phyloP scores from a whole-genome alignment of 2,888 invertebrate species.

The Aphrophora alni region DNA sequence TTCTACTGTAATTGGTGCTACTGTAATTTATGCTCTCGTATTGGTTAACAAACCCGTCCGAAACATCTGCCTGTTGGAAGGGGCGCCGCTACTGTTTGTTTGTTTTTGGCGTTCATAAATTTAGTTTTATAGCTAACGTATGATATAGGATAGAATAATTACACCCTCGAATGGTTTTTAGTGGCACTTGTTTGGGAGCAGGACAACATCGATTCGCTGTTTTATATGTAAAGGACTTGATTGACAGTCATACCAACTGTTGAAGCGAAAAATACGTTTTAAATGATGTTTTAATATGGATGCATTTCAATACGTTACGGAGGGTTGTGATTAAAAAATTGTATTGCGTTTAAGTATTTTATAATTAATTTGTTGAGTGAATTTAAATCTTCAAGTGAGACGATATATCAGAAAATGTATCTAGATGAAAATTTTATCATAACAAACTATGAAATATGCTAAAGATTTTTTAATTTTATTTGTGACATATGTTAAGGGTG shows the following conservation, averaged over 20 bases:
- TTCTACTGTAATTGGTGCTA: neutral
- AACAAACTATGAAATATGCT: no score
- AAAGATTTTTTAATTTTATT: no score
- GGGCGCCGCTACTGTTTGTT: neutral
- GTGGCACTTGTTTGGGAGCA: neutral
- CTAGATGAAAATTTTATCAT: no score
- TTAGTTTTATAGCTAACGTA: neutral
- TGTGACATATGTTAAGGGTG: no score
- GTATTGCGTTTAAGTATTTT: no score
- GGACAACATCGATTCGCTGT: neutral
- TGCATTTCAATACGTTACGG: neutral
- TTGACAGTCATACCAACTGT: neutral
- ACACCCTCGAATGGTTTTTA: neutral
- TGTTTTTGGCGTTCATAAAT: neutral
- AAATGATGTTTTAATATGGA: neutral
- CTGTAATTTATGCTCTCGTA: neutral
- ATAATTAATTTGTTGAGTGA: no score
- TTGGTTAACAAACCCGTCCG: neutral
- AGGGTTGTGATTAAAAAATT: no score
- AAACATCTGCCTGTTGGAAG: neutral
- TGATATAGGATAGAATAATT: neutral
- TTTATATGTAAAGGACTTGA: neutral
- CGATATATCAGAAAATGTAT: no score
- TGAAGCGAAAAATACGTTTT: neutral
- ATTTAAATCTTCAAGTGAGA: no score